Percentiles rank a stretch among this genome's conserved stretches.
phyloP scores from a whole-genome alignment of 1,140 invertebrate genomes.

The Ectropis grisescens region DNA sequence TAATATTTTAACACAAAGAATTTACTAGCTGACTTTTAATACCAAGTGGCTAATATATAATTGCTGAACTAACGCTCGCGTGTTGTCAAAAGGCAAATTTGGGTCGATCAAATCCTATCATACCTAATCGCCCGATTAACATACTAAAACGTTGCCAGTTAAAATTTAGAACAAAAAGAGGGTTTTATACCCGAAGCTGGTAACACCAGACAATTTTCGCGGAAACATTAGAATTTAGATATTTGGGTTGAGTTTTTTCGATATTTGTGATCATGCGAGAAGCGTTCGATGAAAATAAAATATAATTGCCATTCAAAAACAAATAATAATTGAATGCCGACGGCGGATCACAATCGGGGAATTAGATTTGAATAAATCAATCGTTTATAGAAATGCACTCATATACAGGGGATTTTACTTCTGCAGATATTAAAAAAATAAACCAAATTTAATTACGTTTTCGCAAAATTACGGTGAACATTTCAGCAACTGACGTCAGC shows the following conservation, averaged over 20 bases:
- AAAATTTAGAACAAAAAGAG: too few species aligned
- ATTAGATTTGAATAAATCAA: conserved; percentile 67
- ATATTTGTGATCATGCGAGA: conserved; percentile 49
- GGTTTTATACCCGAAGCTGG: too few species aligned
- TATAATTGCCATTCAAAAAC: conserved; percentile 67
- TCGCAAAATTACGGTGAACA: too few species aligned
- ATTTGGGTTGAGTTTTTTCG: conserved; percentile 29
- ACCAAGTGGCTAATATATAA: too few species aligned
- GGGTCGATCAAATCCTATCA: too few species aligned
- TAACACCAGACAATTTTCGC: conserved; percentile 39
- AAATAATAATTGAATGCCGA: conserved; percentile 56
- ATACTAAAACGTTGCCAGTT: too few species aligned
- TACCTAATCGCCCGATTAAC: conserved; percentile 2
- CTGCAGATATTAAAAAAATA: conserved; percentile 3
- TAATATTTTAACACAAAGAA: too few species aligned
- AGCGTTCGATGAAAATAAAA: conserved; percentile 59
- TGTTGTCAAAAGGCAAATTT: too few species aligned
- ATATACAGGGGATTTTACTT: conserved; percentile 37
- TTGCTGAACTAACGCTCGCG: too few species aligned
- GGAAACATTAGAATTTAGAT: conserved; percentile 50
- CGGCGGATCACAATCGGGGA: conserved; percentile 51
- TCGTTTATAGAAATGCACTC: conserved; percentile 60
- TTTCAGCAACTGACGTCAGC: too few species aligned
- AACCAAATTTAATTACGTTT: too few species aligned
- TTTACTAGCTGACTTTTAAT: too few species aligned